Evolutionary conservation across 2,113 vertebrate species (phyloP).

Genomic region (Eulemur macaco): DNA sequence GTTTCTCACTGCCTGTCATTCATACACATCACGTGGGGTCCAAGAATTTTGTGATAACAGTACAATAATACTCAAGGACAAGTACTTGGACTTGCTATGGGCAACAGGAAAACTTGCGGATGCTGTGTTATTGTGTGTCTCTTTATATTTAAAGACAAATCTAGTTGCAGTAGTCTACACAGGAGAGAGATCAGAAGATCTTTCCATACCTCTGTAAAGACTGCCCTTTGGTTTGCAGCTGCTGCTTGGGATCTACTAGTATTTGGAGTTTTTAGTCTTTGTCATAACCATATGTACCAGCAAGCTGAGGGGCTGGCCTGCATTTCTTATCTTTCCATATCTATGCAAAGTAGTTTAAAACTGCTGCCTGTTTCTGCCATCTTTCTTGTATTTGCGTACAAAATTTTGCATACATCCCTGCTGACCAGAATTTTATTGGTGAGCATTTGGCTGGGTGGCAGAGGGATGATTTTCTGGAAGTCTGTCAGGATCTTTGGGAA

Average conservation of each 20-base stretch:
- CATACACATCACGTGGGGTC: background rate
- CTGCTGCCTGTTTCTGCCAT: background rate
- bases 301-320: background rate
- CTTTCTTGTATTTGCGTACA: background rate
- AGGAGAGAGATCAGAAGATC: background rate
- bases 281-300: background rate
- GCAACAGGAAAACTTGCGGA: background rate
- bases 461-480: background rate
- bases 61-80: too few species aligned
- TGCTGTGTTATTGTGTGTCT: accelerated
- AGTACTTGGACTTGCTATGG: background rate
- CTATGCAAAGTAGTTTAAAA: background rate
- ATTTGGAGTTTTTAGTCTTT: background rate
- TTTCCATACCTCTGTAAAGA: background rate
- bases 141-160: background rate
- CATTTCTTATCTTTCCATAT: background rate
- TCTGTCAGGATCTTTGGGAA: background rate
- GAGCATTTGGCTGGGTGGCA: background rate
- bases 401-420: background rate
- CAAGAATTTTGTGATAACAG: background rate
- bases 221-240: background rate
- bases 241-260: background rate
- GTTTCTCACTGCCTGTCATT: background rate
- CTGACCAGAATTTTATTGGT: background rate
- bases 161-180: accelerated